These are phyloP conservation scores for Haliclona indistincta DNA, from an alignment of 37 sponge, comb jelly and placozoan genomes.

Conservation along the genomic window DNA sequence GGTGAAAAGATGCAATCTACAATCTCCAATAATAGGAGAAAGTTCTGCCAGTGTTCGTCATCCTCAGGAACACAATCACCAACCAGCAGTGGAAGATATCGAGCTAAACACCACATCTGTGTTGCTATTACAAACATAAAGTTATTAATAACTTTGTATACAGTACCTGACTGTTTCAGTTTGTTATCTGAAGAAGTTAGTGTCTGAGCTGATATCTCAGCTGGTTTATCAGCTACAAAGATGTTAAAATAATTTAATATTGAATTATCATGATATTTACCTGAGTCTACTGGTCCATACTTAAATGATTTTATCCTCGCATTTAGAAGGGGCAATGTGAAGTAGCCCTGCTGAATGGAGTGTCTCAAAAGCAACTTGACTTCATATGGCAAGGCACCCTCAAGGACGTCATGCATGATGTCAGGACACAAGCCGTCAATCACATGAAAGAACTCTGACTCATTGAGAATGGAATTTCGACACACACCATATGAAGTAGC, in stretches of 20 bases:
- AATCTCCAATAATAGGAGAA: conserved; percentile 35
- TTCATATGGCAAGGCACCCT: conserved; percentile 1
- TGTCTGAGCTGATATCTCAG: conserved; percentile 8
- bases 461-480: not conserved
- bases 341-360: not conserved
- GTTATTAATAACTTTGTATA: not conserved
- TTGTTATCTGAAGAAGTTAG: conserved; percentile 11
- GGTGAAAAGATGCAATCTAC: conserved; percentile 53
- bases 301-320: not conserved
- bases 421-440: not conserved
- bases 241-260: conserved; percentile 15
- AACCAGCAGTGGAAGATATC: conserved; percentile 59
- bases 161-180: conserved; percentile 37
- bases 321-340: not conserved
- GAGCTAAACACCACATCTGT: conserved; percentile 57
- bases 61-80: conserved; percentile 46
- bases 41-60: conserved; percentile 46
- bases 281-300: not conserved
- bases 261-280: conserved; percentile 4
- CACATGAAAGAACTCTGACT: not conserved
- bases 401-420: conserved; percentile 9
- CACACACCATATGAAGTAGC: not conserved
- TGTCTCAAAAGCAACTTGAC: not conserved
- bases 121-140: conserved; percentile 24
- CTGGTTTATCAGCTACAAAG: conserved; percentile 13